Conservation (phyloP, 2,888 invertebrate species). For the Euplexia lucipara region DNA sequence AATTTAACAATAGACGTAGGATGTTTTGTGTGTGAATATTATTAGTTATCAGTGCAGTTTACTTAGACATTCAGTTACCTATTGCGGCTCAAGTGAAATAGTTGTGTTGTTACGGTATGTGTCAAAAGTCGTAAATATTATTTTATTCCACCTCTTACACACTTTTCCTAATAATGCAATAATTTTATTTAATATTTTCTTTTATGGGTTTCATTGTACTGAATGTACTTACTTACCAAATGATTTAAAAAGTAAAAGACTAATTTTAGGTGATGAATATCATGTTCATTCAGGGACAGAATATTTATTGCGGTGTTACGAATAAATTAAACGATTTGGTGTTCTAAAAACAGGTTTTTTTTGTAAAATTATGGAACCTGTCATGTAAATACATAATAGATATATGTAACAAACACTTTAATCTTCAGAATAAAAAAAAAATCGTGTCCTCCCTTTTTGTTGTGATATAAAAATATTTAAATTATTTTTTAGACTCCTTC, state of each 20-base stretch:
- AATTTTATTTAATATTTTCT: not conserved
- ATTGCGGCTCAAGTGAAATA: not conserved
- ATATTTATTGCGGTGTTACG: not conserved
- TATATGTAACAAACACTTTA: too few species aligned
- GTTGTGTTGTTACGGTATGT: conserved; percentile 30
- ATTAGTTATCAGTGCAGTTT: not conserved
- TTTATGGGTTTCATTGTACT: too few species aligned
- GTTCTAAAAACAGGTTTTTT: not conserved
- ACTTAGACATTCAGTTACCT: conserved; percentile 13
- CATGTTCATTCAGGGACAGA: not conserved
- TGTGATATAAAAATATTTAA: not conserved
- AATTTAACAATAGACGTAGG: conserved; percentile 26
- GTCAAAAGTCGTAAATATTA: conserved; percentile 32
- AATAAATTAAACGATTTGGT: conserved; percentile 5
- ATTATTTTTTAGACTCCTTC: conserved; percentile 15
- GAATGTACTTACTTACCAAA: too few species aligned
- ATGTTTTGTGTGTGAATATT: conserved; percentile 29
- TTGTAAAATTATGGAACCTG: not conserved
- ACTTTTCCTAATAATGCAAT: not conserved
- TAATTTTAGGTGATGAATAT: not conserved
- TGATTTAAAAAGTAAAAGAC: too few species aligned
- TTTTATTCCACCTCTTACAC: conserved; percentile 9
- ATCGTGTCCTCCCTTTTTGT: too few species aligned
- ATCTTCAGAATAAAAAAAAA: too few species aligned
- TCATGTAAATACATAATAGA: not conserved